Evolutionary conservation across 2,797 vertebrate genomes (phyloP).

Genomic region (Pantherophis alleghaniensis): DNA sequence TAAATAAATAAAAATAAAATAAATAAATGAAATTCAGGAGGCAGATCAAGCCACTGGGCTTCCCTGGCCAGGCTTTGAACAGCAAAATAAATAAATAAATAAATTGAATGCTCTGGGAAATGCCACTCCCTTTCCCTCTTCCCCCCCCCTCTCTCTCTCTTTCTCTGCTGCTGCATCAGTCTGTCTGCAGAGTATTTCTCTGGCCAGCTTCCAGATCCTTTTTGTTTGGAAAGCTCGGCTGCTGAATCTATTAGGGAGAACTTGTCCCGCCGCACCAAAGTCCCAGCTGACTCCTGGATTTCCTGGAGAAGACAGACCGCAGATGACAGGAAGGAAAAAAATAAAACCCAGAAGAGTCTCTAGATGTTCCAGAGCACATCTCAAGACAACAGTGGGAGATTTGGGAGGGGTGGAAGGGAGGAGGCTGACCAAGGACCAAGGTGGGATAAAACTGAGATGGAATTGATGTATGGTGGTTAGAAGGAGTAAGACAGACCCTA

Average conservation of each 20-base stretch:
- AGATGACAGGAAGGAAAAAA: neutral
- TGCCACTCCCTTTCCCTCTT: constrained; percentile 1
- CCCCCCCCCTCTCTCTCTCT: neutral
- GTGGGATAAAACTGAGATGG: neutral
- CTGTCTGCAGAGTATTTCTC: constrained; percentile 9
- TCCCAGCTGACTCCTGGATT: neutral
- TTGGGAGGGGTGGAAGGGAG: neutral
- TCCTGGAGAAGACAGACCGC: neutral
- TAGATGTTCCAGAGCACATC: neutral
- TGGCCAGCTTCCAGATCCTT: neutral
- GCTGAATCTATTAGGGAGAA: neutral
- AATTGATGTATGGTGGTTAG: neutral
- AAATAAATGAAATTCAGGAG: neutral
- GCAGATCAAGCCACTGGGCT: no score
- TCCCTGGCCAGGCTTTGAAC: neutral
- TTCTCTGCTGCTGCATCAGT: neutral
- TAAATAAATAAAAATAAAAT: no score
- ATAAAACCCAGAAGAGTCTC: accelerated
- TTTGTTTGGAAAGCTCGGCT: neutral
- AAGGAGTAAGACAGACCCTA: no score
- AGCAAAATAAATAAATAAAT: neutral
- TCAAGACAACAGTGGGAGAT: neutral
- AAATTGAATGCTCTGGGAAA: neutral
- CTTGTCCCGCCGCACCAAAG: neutral
- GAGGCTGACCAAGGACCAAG: neutral